These are phyloP conservation scores for Atta colombica DNA, from an alignment of 1,140 invertebrate species.

Conservation along the genomic window DNA sequence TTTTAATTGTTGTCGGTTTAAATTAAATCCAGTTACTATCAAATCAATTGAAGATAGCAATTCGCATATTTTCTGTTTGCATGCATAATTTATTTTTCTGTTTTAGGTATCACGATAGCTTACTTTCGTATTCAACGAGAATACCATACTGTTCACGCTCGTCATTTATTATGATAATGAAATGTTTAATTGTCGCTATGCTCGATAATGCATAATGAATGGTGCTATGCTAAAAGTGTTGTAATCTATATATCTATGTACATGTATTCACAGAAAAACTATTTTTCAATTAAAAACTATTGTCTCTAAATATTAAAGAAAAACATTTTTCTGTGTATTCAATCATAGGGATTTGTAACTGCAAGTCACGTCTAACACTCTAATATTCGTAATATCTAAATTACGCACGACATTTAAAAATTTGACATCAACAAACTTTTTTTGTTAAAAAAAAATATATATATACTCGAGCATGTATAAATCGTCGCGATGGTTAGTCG, in stretches of 20 bases:
- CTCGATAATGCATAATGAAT: constrained; percentile 21
- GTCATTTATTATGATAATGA: constrained; percentile 65
- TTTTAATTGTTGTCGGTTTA: neutral
- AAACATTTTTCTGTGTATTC: neutral
- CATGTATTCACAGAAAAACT: neutral
- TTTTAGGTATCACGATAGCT: constrained; percentile 18
- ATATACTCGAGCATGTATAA: constrained; percentile 21
- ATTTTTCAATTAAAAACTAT: neutral
- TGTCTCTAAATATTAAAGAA: neutral
- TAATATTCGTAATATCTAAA: neutral
- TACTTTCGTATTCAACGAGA: constrained; percentile 54
- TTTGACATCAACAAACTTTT: neutral
- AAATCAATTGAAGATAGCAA: neutral
- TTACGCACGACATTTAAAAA: neutral
- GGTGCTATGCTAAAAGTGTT: constrained; percentile 17
- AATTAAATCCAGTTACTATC: neutral
- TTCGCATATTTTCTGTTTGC: neutral
- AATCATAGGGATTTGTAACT: neutral
- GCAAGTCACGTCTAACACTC: neutral
- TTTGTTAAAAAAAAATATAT: constrained; percentile 35
- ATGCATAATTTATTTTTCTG: constrained; percentile 46
- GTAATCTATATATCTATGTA: neutral
- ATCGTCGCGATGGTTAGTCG: constrained; percentile 52
- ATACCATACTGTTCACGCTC: neutral
- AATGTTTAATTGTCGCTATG: constrained; percentile 62